Evolutionary conservation across 2,113 vertebrate genomes (phyloP), one percentile per base, ranked within the genome.

Genomic region (Sorex araneus): DNA sequence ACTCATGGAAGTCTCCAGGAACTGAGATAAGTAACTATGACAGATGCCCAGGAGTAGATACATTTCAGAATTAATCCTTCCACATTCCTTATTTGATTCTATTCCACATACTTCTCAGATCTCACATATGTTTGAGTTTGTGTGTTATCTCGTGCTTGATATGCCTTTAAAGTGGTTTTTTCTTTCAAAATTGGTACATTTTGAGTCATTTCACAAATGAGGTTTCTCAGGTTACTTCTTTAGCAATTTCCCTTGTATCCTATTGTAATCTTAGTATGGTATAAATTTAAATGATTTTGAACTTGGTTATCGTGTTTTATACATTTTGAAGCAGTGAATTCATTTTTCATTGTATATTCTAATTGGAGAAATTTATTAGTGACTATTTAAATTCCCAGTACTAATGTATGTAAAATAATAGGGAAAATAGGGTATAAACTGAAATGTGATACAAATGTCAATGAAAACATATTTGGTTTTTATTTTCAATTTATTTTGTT

Each of bases 341-440:
- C 25, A 70, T 30, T 88, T 87, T 27, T n/a, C 34, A 34, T 2
- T 71, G 34, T 43, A 67, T 60, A 60, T 60, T 18, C 57, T 60
- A 69, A 54, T 4, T 86, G 28, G 5, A 10, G 4, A 25, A 63
- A 76, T 80, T 27, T 64, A 69, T 69, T 63, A 87, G 71, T 7
- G 19, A 76, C 83, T 45, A 60, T 60, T 60, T 60, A 60, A 60
- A 23, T 60, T 16, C 21, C 3, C 57, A 23, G 36, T 25, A 1
- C 32, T 79, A 63, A 87, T 69, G 18, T 8, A 93, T 87, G 4
- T 66, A 78, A 57, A 80, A 83, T 79, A 84, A 75, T 32, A 66
- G 70, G 92, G 93, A 19, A 8, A 81, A 57, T 34, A 77, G 47
- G 34, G 6, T 7, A 79, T 87, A 76, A 73, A 87, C 63, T 80